Evolutionary conservation across 2,888 invertebrate species (phyloP), one percentile per base, ranked within the genome.

Genomic region (Tetragonula carbonaria): DNA sequence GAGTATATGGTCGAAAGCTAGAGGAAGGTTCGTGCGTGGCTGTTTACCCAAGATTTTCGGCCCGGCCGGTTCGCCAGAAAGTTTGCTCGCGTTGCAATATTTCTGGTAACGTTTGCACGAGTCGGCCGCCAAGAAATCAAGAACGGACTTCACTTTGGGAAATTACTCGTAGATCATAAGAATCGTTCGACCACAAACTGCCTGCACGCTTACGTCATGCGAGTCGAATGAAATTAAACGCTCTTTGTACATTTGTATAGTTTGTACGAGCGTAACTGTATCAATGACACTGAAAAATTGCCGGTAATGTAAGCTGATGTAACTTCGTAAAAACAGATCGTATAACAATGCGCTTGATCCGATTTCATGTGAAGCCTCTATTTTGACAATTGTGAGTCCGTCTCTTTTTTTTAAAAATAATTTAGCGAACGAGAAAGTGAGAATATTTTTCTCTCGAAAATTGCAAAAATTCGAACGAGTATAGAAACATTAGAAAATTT

Each of bases 111-210:
- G 76, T 85, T 85, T 78, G 67, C 72, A 23, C 76, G 76, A 74
- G 51, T 51, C 72, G 53, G 55, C 82, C 62, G 38, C 51, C 73
- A 67, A 62, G 76, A 53, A 79, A 77, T 57, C 62, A 33, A 33
- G 74, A 81, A n/a, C 80, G 51, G 65, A 67, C 23, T 88, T 78
- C 82, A 84, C 87, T 88, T 86, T 88, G 78, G 77, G 33, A 88
- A 84, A 88, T 88, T 88, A 86, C 84, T 81, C 77, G 73, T 84
- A 65, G 78, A 86, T 83, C 80, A 74, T 81, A 75, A 78, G 80
- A 76, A 82, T 88, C 83, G 88, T 77, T 86, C 76, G 74, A 65
- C 74, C 74, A 45, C 53, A 62, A 66, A 73, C 73, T 81, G 73
- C 74, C 76, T 75, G 73, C 70, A 71, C 71, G 74, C 55, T 59